Base-by-base conservation (phyloP, 2,888 invertebrate genomes). In the Exocentrus adspersus region DNA sequence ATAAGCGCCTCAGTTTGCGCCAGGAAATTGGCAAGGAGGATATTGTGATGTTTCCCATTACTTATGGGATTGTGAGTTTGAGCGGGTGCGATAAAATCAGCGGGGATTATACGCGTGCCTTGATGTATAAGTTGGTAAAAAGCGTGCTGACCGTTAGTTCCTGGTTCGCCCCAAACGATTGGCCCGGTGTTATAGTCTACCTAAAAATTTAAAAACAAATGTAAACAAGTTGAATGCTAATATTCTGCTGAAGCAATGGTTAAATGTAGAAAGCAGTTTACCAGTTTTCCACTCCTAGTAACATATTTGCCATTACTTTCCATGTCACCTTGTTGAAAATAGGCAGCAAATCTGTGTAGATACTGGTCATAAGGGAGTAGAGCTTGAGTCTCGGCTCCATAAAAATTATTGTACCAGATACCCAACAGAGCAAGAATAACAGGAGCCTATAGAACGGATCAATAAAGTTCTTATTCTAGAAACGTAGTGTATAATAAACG, bases 311-410 rank as follows among this genome's bases (percentile, higher is more conserved):
- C 99, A 83, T 99, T 99, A 71, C 97, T 97, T 84, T 99, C 99
- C 99, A 99, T 98, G 79, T 98, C 98, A 2, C 98, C 98, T 85
- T 99, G 99, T 84, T 99, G 99, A 86, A 99, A 98, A 83, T 99
- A 99, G 12, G 99, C 98, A 7, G 99, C 96, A 84, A 99, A 98
- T 81, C 98, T 90, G 82, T 99, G 99, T 77, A 99, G 84, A 82
- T 99, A 98, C 84, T 99, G 99, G 83, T 99, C 99, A 82, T 99
- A 99, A 0, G 99, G 99, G 62, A 99, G 85, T 4, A 99, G 85
- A 0, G 97, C 95, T 79, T 98, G 97, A 0, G 98, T 98, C 85
- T 98, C 98, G 0, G 95, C 92, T 24, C 94, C 94, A 80, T 90
- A 95, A 81, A 98, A 96, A 83, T 99, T 98, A 69, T 88, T 87